These are phyloP conservation scores for Megastigmus dorsalis DNA, from an alignment of 2,888 invertebrate genomes.

Conservation along the genomic window DNA sequence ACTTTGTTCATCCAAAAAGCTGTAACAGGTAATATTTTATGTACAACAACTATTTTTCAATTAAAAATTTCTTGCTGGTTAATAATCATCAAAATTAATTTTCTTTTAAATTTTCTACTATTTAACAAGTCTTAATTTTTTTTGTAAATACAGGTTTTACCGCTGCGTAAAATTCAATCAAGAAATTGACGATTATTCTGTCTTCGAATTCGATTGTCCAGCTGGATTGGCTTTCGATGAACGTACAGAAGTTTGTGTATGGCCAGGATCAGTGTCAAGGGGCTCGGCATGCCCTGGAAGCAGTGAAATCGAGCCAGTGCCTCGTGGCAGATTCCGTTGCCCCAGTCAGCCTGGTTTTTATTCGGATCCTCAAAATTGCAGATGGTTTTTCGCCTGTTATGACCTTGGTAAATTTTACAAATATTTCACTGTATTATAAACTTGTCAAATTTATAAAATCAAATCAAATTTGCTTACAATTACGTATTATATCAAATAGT, in stretches of 20 bases:
- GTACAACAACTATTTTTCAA: background rate
- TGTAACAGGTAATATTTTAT: constrained; percentile 77
- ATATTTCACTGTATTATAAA: background rate
- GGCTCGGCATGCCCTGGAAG: constrained; percentile 85
- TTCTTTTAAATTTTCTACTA: background rate
- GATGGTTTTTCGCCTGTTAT: constrained; percentile 89
- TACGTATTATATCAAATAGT: background rate
- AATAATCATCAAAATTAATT: too few species aligned
- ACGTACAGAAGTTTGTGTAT: constrained; percentile 86
- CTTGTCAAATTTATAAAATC: background rate
- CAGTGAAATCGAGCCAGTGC: constrained; percentile 86
- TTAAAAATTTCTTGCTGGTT: background rate
- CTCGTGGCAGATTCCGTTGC: constrained; percentile 81
- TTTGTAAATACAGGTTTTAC: constrained; percentile 78
- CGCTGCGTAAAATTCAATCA: constrained; percentile 89
- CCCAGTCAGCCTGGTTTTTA: constrained; percentile 84
- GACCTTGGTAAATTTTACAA: constrained; percentile 78
- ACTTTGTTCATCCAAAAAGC: constrained; percentile 85
- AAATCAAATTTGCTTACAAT: background rate
- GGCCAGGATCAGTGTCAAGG: constrained; percentile 84
- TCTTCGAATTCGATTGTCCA: constrained; percentile 89
- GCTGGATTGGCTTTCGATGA: constrained; percentile 86
- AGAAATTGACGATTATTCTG: constrained; percentile 83
- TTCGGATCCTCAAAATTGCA: constrained; percentile 87
- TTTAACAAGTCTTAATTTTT: background rate